Evolutionary conservation across 2,888 invertebrate species (phyloP).

Genomic region (Embidobia sp.): DNA sequence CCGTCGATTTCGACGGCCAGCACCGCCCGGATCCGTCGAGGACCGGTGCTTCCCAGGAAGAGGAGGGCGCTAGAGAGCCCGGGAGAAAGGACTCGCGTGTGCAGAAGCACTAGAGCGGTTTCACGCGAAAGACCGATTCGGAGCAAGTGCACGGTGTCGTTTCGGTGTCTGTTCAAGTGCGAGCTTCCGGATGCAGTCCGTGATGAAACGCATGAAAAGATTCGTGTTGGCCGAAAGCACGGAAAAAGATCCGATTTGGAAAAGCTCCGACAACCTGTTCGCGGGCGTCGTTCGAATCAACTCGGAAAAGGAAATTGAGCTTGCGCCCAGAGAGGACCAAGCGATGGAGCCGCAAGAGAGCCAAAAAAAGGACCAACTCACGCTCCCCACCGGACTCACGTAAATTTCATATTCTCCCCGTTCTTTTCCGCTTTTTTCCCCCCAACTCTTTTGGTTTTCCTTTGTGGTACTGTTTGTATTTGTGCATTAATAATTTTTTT

Average conservation of each 20-base stretch:
- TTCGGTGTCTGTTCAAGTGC: too few relatives aligned
- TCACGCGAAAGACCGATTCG: too few relatives aligned
- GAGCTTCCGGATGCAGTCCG: slow-evolving; percentile 22
- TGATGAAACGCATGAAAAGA: slow-evolving; percentile 79
- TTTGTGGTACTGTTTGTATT: too few relatives aligned
- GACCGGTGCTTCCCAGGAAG: too few relatives aligned
- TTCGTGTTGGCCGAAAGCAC: slow-evolving; percentile 79
- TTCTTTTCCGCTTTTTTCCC: too few relatives aligned
- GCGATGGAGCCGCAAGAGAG: slow-evolving; percentile 3
- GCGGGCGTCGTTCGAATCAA: slow-evolving; percentile 71
- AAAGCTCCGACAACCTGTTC: slow-evolving; percentile 76
- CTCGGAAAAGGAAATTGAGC: slow-evolving; percentile 66
- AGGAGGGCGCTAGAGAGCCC: too few relatives aligned
- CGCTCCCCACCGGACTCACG: slow-evolving; percentile 64
- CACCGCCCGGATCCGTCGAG: too few relatives aligned
- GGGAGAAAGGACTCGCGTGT: too few relatives aligned
- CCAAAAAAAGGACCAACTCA: slow-evolving; percentile 15
- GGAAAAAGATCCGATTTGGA: slow-evolving; percentile 78
- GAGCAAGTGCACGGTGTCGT: too few relatives aligned
- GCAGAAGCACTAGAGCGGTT: too few relatives aligned
- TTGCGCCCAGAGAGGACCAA: slow-evolving; percentile 29
- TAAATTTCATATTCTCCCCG: slow-evolving; percentile 54
- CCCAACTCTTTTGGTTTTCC: too few relatives aligned
- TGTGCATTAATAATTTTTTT: too few relatives aligned
- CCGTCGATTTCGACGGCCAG: slow-evolving; percentile 4